Conservation (phyloP, 1,140 invertebrate genomes). For the Drosophila bocqueti region DNA sequence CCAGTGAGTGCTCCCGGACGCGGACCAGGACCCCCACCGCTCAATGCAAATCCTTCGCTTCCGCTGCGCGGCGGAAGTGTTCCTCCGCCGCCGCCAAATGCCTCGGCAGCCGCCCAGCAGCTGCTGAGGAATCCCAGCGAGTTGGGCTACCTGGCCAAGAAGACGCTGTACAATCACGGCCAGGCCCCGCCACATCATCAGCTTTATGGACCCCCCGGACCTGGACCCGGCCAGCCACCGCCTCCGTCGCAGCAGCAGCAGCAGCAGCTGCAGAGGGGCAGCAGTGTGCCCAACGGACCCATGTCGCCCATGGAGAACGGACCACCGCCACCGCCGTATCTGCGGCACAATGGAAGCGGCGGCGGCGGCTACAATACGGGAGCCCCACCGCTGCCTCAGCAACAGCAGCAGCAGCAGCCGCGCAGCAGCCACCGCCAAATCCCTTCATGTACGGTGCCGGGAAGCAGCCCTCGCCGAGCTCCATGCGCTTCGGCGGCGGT, state of each 20-base stretch:
- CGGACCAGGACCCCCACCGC: slow-evolving; percentile 55
- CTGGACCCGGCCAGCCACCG: slow-evolving; percentile 43
- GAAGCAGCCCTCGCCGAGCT: slow-evolving; percentile 76
- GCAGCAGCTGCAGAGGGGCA: slow-evolving; percentile 66
- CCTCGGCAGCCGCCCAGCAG: slow-evolving; percentile 54
- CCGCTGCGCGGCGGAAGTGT: slow-evolving; percentile 75
- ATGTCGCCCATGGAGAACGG: slow-evolving; percentile 81
- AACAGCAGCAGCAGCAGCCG: slow-evolving; percentile 32
- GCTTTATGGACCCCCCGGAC: slow-evolving; percentile 63
- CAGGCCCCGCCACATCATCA: slow-evolving; percentile 70
- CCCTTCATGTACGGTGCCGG: slow-evolving; percentile 64
- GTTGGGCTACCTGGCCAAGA: slow-evolving; percentile 74
- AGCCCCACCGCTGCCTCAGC: slow-evolving; percentile 50
- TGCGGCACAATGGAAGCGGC: slow-evolving; percentile 69
- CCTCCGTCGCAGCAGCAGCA: slow-evolving; percentile 70
- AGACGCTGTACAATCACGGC: slow-evolving; percentile 73
- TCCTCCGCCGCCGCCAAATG: slow-evolving; percentile 59
- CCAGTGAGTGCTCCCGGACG: slow-evolving; percentile 52
- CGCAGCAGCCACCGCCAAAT: slow-evolving; percentile 53
- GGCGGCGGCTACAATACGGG: slow-evolving; percentile 61
- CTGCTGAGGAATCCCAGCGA: slow-evolving; percentile 77
- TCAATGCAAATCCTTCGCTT: slow-evolving; percentile 50
- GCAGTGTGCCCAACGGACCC: slow-evolving; percentile 79
- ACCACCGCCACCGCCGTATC: slow-evolving; percentile 61
- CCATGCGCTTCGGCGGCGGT: slow-evolving; percentile 62